Evolutionary conservation across 2,113 vertebrate species (phyloP).

Genomic region (Oncorhynchus mykiss): DNA sequence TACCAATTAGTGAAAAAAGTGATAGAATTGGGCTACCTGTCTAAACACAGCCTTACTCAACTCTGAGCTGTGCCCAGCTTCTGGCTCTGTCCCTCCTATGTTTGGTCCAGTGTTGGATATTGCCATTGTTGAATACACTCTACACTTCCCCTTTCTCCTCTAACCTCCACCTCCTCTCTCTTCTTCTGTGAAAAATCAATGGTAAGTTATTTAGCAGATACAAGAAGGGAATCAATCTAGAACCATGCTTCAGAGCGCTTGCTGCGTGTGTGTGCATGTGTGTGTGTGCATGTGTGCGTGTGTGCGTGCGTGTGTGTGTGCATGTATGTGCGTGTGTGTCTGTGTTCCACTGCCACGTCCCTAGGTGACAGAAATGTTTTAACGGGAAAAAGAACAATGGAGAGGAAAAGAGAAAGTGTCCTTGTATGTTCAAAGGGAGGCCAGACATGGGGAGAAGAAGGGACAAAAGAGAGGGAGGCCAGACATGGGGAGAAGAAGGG

Average conservation of each 20-base stretch:
- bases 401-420: conserved; percentile 31
- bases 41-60: neutral
- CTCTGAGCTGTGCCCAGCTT: too few species aligned
- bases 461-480: neutral
- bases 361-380: neutral
- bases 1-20: too few species aligned
- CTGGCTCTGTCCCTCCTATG: neutral
- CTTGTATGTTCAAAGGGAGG: conserved; percentile 55
- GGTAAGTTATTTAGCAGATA: conserved; percentile 78
- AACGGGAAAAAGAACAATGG: neutral
- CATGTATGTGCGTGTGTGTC: neutral
- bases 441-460: conserved; percentile 6
- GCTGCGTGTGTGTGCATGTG: conserved; percentile 61
- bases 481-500: too few species aligned
- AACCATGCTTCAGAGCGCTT: conserved; percentile 64
- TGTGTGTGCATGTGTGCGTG: conserved; percentile 19
- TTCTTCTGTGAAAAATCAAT: conserved; percentile 63
- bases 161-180: conserved; percentile 47
- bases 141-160: conserved; percentile 56
- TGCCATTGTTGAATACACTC: conserved; percentile 63
- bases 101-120: conserved; percentile 47
- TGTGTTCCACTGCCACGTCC: neutral
- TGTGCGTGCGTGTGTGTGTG: conserved; percentile 30
- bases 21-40: neutral
- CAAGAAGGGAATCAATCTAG: conserved; percentile 72